Evolutionary conservation across 1,140 invertebrate species (phyloP).

Genomic region (Ceratoteleas bidentatus): DNA sequence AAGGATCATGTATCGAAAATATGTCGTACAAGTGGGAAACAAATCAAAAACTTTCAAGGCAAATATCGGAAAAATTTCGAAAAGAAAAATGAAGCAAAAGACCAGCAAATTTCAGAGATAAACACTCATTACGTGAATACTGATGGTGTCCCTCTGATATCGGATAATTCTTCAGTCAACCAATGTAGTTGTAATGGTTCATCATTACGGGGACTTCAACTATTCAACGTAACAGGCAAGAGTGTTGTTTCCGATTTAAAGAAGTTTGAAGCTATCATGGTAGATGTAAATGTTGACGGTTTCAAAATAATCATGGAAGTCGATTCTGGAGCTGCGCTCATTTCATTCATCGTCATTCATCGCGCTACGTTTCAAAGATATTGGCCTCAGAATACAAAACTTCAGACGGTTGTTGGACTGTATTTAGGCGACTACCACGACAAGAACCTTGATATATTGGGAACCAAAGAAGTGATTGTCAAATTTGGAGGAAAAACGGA

Average conservation of each 20-base stretch:
- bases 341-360: constrained; percentile 34
- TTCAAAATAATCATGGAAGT: constrained; percentile 9
- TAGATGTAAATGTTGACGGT: constrained; percentile 5
- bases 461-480: constrained; percentile 1
- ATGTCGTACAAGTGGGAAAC: not conserved
- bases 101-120: not conserved
- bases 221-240: constrained; percentile 2
- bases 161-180: too few species aligned
- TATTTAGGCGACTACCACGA: constrained; percentile 4
- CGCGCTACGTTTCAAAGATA: constrained; percentile 9
- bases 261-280: constrained; percentile 1
- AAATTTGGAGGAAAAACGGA: not conserved
- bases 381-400: constrained; percentile 1
- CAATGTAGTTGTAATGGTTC: not conserved
- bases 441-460: not conserved
- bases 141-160: too few species aligned
- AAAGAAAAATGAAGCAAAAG: not conserved
- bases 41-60: not conserved
- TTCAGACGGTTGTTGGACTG: not conserved
- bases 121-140: too few species aligned
- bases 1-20: constrained; percentile 16
- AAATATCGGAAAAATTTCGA: constrained; percentile 8
- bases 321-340: constrained; percentile 28
- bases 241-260: not conserved
- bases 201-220: not conserved